Conservation (phyloP, 2,797 vertebrate genomes). For the Rhynchotus rufescens region DNA sequence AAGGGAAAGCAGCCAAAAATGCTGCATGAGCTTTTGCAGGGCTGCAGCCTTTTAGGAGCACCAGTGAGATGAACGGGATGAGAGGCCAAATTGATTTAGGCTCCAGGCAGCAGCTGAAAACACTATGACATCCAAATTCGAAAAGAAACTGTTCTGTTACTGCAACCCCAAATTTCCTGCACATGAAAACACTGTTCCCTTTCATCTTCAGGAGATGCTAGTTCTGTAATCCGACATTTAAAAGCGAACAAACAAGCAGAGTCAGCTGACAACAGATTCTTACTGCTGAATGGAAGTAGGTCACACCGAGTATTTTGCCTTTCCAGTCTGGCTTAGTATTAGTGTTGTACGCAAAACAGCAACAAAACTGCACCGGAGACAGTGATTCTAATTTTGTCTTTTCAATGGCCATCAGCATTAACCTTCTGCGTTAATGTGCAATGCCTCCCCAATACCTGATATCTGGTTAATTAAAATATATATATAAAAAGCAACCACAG, state of each 20-base stretch:
- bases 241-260: slow-evolving; percentile 71
- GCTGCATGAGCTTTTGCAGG: slow-evolving; percentile 62
- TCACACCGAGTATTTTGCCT: slow-evolving; percentile 55
- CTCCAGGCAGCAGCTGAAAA: slow-evolving; percentile 58
- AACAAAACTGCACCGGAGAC: slow-evolving; percentile 43
- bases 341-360: slow-evolving; percentile 31
- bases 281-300: slow-evolving; percentile 61
- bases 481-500: slow-evolving; percentile 15
- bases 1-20: slow-evolving; percentile 58
- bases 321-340: slow-evolving; percentile 56
- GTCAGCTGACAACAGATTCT: slow-evolving; percentile 60
- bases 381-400: slow-evolving; percentile 24
- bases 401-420: slow-evolving; percentile 49
- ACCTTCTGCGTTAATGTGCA: slow-evolving; percentile 34
- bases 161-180: slow-evolving; percentile 51
- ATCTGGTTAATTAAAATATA: slow-evolving; percentile 48
- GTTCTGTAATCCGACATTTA: slow-evolving; percentile 50
- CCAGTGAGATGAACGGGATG: slow-evolving; percentile 55
- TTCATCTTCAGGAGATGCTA: slow-evolving; percentile 66
- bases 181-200: slow-evolving; percentile 51
- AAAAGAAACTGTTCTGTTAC: slow-evolving; percentile 67
- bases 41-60: slow-evolving; percentile 57
- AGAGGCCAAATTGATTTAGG: slow-evolving; percentile 59
- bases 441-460: neutral
- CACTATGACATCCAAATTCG: slow-evolving; percentile 57